phyloP scores from a whole-genome alignment of 2,797 vertebrate species.

The Sebastes hubbsi region DNA sequence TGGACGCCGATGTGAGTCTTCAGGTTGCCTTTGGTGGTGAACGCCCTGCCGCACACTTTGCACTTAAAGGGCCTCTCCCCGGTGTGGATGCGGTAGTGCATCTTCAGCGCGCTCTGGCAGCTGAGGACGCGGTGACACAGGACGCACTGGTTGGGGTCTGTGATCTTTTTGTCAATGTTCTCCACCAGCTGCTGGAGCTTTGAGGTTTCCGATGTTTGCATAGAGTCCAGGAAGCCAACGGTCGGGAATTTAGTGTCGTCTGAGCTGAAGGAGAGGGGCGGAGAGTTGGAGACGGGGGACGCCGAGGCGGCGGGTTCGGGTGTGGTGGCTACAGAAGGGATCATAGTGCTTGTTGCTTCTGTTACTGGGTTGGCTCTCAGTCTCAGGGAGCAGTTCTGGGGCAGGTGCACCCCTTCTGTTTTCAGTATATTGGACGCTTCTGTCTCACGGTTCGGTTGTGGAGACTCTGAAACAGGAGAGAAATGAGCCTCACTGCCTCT shows the following conservation, averaged over 20 bases:
- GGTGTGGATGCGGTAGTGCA: slow-evolving; percentile 98
- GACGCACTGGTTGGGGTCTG: slow-evolving; percentile 92
- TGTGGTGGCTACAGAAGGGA: slow-evolving; percentile 44
- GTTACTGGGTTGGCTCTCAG: slow-evolving; percentile 64
- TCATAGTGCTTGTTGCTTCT: slow-evolving; percentile 57
- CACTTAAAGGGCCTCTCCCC: slow-evolving; percentile 97
- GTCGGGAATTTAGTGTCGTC: slow-evolving; percentile 88
- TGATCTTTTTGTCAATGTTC: slow-evolving; percentile 97
- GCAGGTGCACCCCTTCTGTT: slow-evolving; percentile 83
- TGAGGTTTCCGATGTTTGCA: slow-evolving; percentile 95
- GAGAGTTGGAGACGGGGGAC: slow-evolving; percentile 81
- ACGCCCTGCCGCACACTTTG: slow-evolving; percentile 95
- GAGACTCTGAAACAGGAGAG: slow-evolving; percentile 81
- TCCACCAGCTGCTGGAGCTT: slow-evolving; percentile 98
- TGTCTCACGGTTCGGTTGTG: slow-evolving; percentile 72
- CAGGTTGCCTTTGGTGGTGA: slow-evolving; percentile 98
- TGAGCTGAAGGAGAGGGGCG: slow-evolving; percentile 76
- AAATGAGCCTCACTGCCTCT: slow-evolving; percentile 82
- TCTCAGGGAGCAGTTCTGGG: slow-evolving; percentile 74
- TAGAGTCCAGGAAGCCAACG: slow-evolving; percentile 86
- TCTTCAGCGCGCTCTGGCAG: slow-evolving; percentile 97
- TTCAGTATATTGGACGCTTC: slow-evolving; percentile 77
- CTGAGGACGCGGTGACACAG: slow-evolving; percentile 97
- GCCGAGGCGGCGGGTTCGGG: slow-evolving; percentile 76
- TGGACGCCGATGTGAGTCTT: slow-evolving; percentile 97